Evolutionary conservation across 2,888 invertebrate species (phyloP).

Genomic region (Timema cristinae): DNA sequence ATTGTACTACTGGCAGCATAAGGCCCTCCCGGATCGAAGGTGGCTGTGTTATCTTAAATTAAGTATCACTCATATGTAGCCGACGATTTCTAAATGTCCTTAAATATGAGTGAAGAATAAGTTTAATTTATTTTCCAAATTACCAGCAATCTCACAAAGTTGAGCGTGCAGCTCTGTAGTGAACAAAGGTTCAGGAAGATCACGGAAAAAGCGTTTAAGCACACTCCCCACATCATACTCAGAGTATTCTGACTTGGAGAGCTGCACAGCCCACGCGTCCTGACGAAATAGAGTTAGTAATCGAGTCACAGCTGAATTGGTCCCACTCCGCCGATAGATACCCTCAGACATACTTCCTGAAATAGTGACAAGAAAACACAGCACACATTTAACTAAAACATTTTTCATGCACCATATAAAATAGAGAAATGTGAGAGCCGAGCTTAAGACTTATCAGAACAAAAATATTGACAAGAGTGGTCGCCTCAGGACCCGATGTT

Average conservation of each 20-base stretch:
- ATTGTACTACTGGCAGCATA: too few relatives aligned
- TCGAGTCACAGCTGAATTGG: conserved; percentile 66
- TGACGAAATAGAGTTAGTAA: conserved; percentile 70
- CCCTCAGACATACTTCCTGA: conserved; percentile 79
- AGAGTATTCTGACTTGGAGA: conserved; percentile 68
- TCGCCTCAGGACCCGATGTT: too few relatives aligned
- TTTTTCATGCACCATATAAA: too few relatives aligned
- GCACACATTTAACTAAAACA: too few relatives aligned
- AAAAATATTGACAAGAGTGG: too few relatives aligned
- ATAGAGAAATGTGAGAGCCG: too few relatives aligned
- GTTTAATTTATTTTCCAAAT: conserved; percentile 31
- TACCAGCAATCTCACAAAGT: conserved; percentile 65
- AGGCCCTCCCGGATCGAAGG: too few relatives aligned
- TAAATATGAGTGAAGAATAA: too few relatives aligned
- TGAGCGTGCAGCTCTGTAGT: conserved; percentile 65
- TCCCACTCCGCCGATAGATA: conserved; percentile 81
- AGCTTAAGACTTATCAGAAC: too few relatives aligned
- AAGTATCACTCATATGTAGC: not conserved
- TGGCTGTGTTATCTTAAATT: too few relatives aligned
- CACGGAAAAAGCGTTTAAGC: conserved; percentile 84
- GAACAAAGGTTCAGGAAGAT: conserved; percentile 77
- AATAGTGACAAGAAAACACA: conserved; percentile 29
- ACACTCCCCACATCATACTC: conserved; percentile 88
- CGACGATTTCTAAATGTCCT: too few relatives aligned
- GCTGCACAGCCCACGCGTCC: conserved; percentile 81